phyloP scores from a whole-genome alignment of 1,140 invertebrate species.

The Elymnias hypermnestra region DNA sequence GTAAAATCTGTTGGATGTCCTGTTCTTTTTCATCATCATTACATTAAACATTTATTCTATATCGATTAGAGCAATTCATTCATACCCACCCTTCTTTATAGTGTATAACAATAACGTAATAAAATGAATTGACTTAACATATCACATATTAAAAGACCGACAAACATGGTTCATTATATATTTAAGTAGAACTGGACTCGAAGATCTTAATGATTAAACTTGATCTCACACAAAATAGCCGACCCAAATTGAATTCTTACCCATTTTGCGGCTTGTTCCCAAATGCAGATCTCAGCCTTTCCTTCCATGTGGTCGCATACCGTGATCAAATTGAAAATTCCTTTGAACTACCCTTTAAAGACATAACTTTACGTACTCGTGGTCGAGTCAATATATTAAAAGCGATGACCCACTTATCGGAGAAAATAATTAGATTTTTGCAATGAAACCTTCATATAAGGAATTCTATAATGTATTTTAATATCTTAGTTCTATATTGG shows the following conservation, averaged over 20 bases:
- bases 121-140: too few relatives aligned
- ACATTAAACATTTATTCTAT: too few relatives aligned
- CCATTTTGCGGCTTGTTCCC: conserved; percentile 26
- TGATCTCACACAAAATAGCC: conserved; percentile 17
- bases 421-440: not conserved
- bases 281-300: conserved; percentile 49
- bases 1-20: too few relatives aligned
- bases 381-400: conserved; percentile 19
- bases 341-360: conserved; percentile 23
- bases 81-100: too few relatives aligned
- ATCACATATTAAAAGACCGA: too few relatives aligned
- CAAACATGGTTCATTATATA: not conserved
- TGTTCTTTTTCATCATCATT: too few relatives aligned
- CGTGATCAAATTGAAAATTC: conserved; percentile 57
- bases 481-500: too few relatives aligned
- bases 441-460: not conserved
- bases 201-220: conserved; percentile 7
- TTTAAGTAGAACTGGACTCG: not conserved
- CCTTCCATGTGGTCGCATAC: conserved; percentile 37
- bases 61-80: too few relatives aligned
- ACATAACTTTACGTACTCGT: conserved; percentile 19
- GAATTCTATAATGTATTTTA: not conserved
- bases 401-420: not conserved
- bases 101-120: too few relatives aligned
- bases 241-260: conserved; percentile 32